Conservation (phyloP, 2,888 invertebrate species). For the Labia minor region DNA sequence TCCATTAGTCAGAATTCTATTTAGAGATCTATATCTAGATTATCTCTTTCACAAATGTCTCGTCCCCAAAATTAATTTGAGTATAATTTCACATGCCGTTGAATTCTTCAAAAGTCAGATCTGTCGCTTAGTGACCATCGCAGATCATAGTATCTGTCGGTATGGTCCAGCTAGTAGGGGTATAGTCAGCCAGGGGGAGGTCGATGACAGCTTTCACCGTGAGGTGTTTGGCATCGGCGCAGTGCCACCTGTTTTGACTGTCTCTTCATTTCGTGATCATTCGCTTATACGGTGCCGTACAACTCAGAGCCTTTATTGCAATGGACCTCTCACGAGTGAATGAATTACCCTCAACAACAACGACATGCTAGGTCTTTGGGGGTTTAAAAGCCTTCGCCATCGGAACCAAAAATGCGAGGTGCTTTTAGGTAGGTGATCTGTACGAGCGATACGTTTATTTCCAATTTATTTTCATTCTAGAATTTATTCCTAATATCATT, state of each 20-base stretch:
- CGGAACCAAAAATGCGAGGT: conserved; percentile 58
- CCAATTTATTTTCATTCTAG: too few species aligned
- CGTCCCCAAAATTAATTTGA: too few species aligned
- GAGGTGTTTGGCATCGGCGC: not conserved
- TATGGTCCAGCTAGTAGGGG: too few species aligned
- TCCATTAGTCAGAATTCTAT: too few species aligned
- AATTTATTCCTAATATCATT: too few species aligned
- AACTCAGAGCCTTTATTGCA: conserved; percentile 15
- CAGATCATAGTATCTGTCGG: too few species aligned
- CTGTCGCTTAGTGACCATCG: too few species aligned
- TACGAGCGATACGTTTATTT: too few species aligned
- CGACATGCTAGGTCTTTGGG: conserved; percentile 49
- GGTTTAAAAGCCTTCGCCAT: conserved; percentile 48
- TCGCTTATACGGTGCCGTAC: conserved; percentile 18
- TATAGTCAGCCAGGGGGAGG: not conserved
- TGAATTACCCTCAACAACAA: not conserved
- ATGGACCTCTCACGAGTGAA: not conserved
- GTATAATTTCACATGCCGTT: too few species aligned
- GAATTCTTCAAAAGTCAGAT: too few species aligned
- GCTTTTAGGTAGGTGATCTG: conserved; percentile 56
- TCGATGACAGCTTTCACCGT: not conserved
- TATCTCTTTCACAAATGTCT: too few species aligned
- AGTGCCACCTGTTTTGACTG: not conserved
- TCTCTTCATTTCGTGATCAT: not conserved
- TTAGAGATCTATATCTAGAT: too few species aligned